phyloP scores from a whole-genome alignment of 2,888 invertebrate genomes.

The Rhagium mordax region DNA sequence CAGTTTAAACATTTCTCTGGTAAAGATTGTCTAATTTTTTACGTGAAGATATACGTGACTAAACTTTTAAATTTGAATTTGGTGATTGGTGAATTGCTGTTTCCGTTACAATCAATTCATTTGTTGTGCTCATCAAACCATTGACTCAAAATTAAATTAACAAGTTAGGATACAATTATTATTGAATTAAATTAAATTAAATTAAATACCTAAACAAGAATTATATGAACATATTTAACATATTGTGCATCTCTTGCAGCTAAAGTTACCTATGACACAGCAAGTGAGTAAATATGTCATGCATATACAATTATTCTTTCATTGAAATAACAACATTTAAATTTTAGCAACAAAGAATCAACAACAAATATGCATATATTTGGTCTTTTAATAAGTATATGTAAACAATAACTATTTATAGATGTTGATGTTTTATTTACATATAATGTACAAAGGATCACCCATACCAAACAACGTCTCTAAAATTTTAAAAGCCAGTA shows the following conservation, averaged over 20 bases:
- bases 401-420: not conserved
- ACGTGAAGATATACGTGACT: too few relatives aligned
- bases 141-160: too few relatives aligned
- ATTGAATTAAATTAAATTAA: too few relatives aligned
- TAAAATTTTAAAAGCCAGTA: too few relatives aligned
- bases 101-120: too few relatives aligned
- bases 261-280: not conserved
- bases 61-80: too few relatives aligned
- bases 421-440: not conserved
- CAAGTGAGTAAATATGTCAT: not conserved
- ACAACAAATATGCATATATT: not conserved
- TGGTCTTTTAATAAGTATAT: not conserved
- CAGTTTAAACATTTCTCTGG: too few relatives aligned
- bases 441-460: not conserved
- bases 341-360: not conserved
- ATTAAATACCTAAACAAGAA: not conserved
- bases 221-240: not conserved
- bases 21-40: too few relatives aligned
- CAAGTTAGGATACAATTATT: too few relatives aligned
- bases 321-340: not conserved
- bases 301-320: not conserved
- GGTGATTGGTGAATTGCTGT: too few relatives aligned
- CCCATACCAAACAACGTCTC: too few relatives aligned
- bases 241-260: not conserved
- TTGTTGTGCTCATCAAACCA: too few relatives aligned